Evolutionary conservation across 2,888 invertebrate genomes (phyloP).

Genomic region (Cephus pygmeus): DNA sequence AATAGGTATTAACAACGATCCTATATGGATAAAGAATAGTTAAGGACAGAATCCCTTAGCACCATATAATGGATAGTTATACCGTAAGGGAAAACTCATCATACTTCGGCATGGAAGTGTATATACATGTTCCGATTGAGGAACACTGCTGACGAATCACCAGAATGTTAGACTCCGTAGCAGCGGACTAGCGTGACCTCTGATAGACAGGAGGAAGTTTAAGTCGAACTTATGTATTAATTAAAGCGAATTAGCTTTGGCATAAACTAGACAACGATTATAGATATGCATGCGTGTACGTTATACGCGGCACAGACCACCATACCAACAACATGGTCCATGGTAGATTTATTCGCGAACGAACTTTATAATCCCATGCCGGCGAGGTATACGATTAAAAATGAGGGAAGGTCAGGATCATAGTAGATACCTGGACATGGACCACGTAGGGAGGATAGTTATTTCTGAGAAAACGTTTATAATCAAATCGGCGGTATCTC

Average conservation of each 20-base stretch:
- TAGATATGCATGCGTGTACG: not conserved
- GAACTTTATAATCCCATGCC: slow-evolving; percentile 5
- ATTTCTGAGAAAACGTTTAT: not conserved
- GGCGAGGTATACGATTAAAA: slow-evolving; percentile 40
- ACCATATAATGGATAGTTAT: not conserved
- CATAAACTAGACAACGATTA: not conserved
- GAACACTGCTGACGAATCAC: not conserved
- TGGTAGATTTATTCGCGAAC: not conserved
- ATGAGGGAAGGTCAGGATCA: slow-evolving; percentile 22
- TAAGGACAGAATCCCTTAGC: not conserved
- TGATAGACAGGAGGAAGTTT: slow-evolving; percentile 47
- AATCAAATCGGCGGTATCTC: not conserved
- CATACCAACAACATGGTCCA: not conserved
- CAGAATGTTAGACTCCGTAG: not conserved
- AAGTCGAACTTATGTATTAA: slow-evolving; percentile 49
- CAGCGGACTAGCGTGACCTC: slow-evolving; percentile 39
- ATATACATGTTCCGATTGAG: not conserved
- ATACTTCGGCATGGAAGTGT: not conserved
- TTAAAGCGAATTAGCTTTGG: slow-evolving; percentile 47
- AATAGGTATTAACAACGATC: not conserved
- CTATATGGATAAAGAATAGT: not conserved
- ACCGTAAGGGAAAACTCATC: not conserved
- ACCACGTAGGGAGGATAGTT: not conserved
- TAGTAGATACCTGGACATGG: not conserved
- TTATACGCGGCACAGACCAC: not conserved